Conservation (phyloP, 2,888 invertebrate species). For the Apotomis betuletana region DNA sequence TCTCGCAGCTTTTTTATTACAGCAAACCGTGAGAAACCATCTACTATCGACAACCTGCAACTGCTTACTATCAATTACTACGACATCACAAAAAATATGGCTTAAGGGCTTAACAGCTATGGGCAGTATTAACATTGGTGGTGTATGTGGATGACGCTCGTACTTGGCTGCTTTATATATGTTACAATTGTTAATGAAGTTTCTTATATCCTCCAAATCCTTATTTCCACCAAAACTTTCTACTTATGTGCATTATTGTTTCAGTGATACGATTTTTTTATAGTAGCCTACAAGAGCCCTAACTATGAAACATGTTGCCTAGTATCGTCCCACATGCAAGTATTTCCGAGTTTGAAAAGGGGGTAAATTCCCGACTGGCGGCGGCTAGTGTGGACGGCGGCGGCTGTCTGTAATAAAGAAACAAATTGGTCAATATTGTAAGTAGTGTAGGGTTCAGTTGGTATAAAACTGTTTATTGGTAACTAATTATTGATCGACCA, state of each 20-base stretch:
- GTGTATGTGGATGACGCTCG: not conserved
- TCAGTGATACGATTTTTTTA: not conserved
- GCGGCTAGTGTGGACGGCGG: too few species aligned
- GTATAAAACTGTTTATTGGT: too few species aligned
- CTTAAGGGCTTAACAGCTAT: not conserved
- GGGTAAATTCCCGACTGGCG: too few species aligned
- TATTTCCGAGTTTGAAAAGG: too few species aligned
- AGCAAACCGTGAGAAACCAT: not conserved
- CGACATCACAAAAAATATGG: not conserved
- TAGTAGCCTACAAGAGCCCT: too few species aligned
- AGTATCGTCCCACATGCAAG: too few species aligned
- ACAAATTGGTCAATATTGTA: too few species aligned
- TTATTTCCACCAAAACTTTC: slow-evolving; percentile 1
- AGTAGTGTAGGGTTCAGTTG: too few species aligned
- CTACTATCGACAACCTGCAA: not conserved
- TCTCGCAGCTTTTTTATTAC: not conserved
- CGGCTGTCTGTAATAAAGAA: too few species aligned
- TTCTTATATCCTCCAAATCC: slow-evolving; percentile 1
- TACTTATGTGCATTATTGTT: not conserved
- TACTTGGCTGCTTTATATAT: slow-evolving; percentile 3
- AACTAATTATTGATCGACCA: too few species aligned
- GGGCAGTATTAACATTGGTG: not conserved
- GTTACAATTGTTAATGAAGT: slow-evolving; percentile 3
- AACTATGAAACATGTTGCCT: too few species aligned
- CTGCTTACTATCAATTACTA: not conserved